Evolutionary conservation across 2,113 vertebrate species (phyloP), one percentile per base, ranked within the genome.

Genomic region (Rhinoderma darwinii): DNA sequence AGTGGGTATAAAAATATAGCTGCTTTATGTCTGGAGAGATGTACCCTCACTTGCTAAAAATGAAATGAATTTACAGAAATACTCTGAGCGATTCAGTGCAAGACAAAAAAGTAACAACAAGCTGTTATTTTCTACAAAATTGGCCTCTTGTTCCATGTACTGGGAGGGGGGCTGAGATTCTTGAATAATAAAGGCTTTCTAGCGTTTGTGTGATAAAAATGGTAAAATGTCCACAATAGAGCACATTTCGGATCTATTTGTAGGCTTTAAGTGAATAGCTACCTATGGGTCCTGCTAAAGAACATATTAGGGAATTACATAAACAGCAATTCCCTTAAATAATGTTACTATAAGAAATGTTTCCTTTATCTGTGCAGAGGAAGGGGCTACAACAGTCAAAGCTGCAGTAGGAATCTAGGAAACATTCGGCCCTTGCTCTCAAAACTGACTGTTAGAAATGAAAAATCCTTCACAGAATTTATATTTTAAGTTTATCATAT

Each of bases 1-100:
- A 86, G 43, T 37, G 12, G 44, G 59, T 77, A 68, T 86, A 79
- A 70, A 78, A 51, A 76, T 79, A 50, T 66, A 27, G 43, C 35
- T 41, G 59, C 61, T 80, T 86, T 86, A 80, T 70, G 75, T 80
- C 44, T 86, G 84, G 32, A 80, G 35, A 76, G 27, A 86, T 79
- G 35, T 68, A 80, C 37, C 75, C 11, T 37, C 76, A 51, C 18
- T 78, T 25, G 35, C 68, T 78, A 56, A 79, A 86, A 54, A 79
- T 70, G 61, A 80, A 79, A 70, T 68, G 74, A 47, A 78, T 68
- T 86, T 86, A 32, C 61, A 70, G 44, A 70, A 43, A 59, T 47
- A 44, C 32, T 43, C 56, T 66, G 59, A 50, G 56, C 25, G 54
- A 10, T 68, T 35, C n/a, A 17, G 37, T 78, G 44, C 25, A 85